Conservation (phyloP, 1,140 invertebrate genomes). For the Forficula auricularia region DNA sequence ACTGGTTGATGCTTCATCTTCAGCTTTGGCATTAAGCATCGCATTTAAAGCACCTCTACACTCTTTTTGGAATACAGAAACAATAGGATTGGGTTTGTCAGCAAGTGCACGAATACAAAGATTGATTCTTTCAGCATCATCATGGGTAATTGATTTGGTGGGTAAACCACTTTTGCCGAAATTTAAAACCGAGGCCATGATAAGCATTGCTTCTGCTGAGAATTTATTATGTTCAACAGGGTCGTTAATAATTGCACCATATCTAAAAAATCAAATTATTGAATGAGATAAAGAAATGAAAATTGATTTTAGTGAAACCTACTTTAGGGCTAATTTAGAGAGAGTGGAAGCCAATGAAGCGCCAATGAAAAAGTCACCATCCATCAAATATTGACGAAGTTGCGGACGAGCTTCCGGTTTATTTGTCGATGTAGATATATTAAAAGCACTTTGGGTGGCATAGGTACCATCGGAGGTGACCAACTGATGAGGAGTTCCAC, state of each 20-base stretch:
- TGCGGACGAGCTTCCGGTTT: slow-evolving; percentile 56
- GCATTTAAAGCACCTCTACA: slow-evolving; percentile 66
- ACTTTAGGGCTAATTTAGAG: slow-evolving; percentile 74
- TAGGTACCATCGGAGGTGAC: slow-evolving; percentile 99
- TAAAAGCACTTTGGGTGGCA: slow-evolving; percentile 93
- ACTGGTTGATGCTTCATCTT: slow-evolving; percentile 42
- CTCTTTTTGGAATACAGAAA: slow-evolving; percentile 55
- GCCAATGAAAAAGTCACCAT: slow-evolving; percentile 92
- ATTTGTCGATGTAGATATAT: slow-evolving; percentile 45
- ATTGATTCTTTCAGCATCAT: slow-evolving; percentile 82
- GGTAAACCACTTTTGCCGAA: slow-evolving; percentile 59
- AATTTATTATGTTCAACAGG: slow-evolving; percentile 40
- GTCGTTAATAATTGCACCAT: neutral
- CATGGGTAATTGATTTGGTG: slow-evolving; percentile 73
- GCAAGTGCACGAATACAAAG: slow-evolving; percentile 65
- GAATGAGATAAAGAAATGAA: slow-evolving; percentile 4
- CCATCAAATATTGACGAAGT: slow-evolving; percentile 71
- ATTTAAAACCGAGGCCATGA: slow-evolving; percentile 73
- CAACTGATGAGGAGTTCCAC: slow-evolving; percentile 32
- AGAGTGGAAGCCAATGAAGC: slow-evolving; percentile 79
- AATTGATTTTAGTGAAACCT: slow-evolving; percentile 28
- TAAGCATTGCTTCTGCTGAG: slow-evolving; percentile 69
- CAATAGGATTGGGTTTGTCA: slow-evolving; percentile 47
- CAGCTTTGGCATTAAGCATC: slow-evolving; percentile 70
- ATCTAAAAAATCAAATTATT: too few species aligned